phyloP scores from a whole-genome alignment of 1,140 invertebrate genomes.

The Choristoneura fumiferana region DNA sequence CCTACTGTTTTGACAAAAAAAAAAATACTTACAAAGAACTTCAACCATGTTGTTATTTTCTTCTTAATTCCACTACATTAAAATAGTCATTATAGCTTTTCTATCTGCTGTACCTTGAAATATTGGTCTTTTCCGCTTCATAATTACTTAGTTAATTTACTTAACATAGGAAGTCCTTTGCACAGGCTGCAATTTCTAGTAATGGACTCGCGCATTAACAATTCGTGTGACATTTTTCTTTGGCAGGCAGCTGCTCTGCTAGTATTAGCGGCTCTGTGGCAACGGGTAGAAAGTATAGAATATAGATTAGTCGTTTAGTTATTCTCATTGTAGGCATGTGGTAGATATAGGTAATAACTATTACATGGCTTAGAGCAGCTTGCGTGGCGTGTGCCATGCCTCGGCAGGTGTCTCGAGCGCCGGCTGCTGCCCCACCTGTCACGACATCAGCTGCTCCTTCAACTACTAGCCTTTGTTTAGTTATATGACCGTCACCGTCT shows the following conservation, averaged over 20 bases:
- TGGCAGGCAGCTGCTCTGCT: slow-evolving; percentile 26
- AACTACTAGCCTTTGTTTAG: slow-evolving; percentile 32
- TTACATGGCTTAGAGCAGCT: slow-evolving; percentile 48
- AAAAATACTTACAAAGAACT: too few relatives aligned
- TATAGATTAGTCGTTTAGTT: too few relatives aligned
- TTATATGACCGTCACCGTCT: slow-evolving; percentile 16
- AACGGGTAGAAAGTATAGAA: slow-evolving; percentile 31
- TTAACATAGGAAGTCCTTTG: background rate
- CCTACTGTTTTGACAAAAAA: too few relatives aligned
- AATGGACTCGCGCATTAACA: background rate
- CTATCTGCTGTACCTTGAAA: too few relatives aligned
- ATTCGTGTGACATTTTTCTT: slow-evolving; percentile 10
- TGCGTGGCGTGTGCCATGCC: slow-evolving; percentile 57
- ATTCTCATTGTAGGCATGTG: background rate
- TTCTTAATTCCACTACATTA: too few relatives aligned
- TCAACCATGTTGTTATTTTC: too few relatives aligned
- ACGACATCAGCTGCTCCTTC: slow-evolving; percentile 61
- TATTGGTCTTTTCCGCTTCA: background rate
- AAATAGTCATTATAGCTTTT: too few relatives aligned
- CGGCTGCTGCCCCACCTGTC: slow-evolving; percentile 71
- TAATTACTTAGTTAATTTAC: background rate
- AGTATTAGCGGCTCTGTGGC: too few relatives aligned
- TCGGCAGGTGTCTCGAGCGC: slow-evolving; percentile 57
- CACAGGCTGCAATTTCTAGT: background rate
- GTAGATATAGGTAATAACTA: slow-evolving; percentile 3